A percentile compares a stretch with the other conserved stretches of the same genome.
phyloP scores from a whole-genome alignment of 1,140 invertebrate species.

The Hirudo medicinalis region DNA sequence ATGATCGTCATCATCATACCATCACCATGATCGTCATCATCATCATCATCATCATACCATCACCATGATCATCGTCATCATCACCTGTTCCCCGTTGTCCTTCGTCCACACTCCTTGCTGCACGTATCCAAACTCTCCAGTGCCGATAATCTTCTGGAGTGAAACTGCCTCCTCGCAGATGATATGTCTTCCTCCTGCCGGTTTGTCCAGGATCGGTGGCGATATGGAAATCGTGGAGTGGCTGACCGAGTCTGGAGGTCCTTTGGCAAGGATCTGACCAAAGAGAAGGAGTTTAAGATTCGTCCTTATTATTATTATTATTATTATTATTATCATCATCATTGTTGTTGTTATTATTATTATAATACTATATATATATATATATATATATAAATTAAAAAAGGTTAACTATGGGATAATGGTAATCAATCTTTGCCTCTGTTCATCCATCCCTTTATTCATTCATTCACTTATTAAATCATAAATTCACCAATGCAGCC shows the following conservation, averaged over 20 bases:
- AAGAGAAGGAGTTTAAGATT: too few species aligned
- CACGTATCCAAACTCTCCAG: slow-evolving; percentile 91
- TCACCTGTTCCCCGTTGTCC: slow-evolving; percentile 67
- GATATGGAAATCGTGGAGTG: slow-evolving; percentile 30
- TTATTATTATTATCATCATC: too few species aligned
- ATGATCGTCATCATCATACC: not conserved
- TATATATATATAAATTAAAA: too few species aligned
- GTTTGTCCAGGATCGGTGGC: slow-evolving; percentile 28
- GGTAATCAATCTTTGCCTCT: too few species aligned
- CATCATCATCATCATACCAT: too few species aligned
- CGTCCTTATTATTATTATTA: too few species aligned
- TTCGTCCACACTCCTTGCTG: slow-evolving; percentile 97
- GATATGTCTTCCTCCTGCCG: slow-evolving; percentile 65
- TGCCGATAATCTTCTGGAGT: slow-evolving; percentile 83
- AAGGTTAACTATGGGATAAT: too few species aligned
- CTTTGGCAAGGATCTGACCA: slow-evolving; percentile 17
- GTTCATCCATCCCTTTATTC: too few species aligned
- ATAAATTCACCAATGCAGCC: too few species aligned
- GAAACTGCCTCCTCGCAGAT: slow-evolving; percentile 84
- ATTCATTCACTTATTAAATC: too few species aligned
- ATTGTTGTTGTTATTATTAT: too few species aligned
- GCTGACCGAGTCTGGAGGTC: slow-evolving; percentile 27
- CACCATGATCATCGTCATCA: slow-evolving; percentile 30
- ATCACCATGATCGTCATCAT: not conserved
- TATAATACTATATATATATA: too few species aligned